Base-by-base conservation (phyloP, 1,140 invertebrate species). In the Heliothis subflexa region DNA sequence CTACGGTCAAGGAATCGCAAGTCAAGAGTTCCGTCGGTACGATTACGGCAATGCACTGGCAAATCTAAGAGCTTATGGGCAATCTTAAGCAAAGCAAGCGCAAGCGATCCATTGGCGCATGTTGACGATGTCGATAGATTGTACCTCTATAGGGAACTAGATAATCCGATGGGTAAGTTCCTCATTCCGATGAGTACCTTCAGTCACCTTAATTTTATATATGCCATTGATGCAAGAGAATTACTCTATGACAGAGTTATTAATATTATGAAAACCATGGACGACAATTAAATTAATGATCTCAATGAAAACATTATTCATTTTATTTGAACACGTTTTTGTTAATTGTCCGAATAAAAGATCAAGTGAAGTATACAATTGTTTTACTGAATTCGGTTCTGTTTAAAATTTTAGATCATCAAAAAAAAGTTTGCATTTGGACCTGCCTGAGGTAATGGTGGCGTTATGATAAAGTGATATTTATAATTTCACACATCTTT, bases 71-170 rank as follows among this genome's bases (percentile, higher is more conserved):
- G 90, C 91, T 54, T 96, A 96, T 81, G 95, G 95, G 68, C n/a
- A n/a, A n/a, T n/a, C n/a, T n/a, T n/a, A n/a, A n/a, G n/a, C n/a
- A n/a, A n/a, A n/a, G n/a, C n/a, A n/a, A n/a, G n/a, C 4, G 95
- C 96, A 45, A 97, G 97, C 81, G 98, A 98, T 88, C 96, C 96
- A 84, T 90, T 98, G 0, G 96, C 95, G 3, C 95, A 96, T 72
- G 93, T 95, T 12, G 86, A 85, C 13, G 96, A 97, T 83, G 95
- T 97, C 0, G 94, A 95, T 81, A 95, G 94, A 57, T 85, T 97
- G 52, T 95, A n/a, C n/a, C n/a, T n/a, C n/a, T n/a, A 94, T 16
- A 87, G 91, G 4, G 95, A 95, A 83, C 92, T 97, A 33, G 95
- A 96, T 13, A 95, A 95, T 77, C 89, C 95, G 0, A 89, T 95